A percentile compares a stretch with the other conserved stretches of the same genome.
These are phyloP conservation scores for Muscicapa striata DNA, from an alignment of 2,797 vertebrate genomes.

Conservation along the genomic window DNA sequence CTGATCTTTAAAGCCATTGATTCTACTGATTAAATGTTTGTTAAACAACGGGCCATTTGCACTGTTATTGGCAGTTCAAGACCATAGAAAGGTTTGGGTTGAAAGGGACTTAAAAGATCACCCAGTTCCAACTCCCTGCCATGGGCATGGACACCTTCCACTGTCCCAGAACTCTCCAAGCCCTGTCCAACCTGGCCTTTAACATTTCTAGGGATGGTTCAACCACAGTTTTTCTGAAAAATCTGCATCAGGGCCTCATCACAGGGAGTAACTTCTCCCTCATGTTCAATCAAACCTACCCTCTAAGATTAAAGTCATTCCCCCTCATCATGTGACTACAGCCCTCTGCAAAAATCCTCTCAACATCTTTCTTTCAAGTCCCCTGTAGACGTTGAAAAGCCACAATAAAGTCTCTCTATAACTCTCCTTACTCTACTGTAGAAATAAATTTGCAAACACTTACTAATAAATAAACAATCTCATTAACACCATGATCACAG, in stretches of 20 bases:
- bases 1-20: neutral
- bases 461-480: slow-evolving; percentile 22
- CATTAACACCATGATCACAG: slow-evolving; percentile 4
- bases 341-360: neutral
- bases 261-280: accelerated
- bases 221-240: neutral
- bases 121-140: accelerated
- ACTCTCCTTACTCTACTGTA: neutral
- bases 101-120: accelerated
- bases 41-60: accelerated
- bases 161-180: accelerated
- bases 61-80: neutral
- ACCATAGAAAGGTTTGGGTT: neutral
- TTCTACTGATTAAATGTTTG: neutral
- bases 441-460: neutral
- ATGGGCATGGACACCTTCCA: accelerated
- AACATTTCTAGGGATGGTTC: accelerated
- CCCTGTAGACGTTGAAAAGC: neutral
- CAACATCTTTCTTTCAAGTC: neutral
- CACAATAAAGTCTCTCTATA: neutral
- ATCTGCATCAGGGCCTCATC: accelerated
- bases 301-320: neutral
- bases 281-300: neutral
- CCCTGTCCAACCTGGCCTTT: accelerated
- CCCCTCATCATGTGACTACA: neutral